These are phyloP conservation scores for Cochlearius cochlearius DNA, from an alignment of 2,113 vertebrate genomes.

Conservation along the genomic window DNA sequence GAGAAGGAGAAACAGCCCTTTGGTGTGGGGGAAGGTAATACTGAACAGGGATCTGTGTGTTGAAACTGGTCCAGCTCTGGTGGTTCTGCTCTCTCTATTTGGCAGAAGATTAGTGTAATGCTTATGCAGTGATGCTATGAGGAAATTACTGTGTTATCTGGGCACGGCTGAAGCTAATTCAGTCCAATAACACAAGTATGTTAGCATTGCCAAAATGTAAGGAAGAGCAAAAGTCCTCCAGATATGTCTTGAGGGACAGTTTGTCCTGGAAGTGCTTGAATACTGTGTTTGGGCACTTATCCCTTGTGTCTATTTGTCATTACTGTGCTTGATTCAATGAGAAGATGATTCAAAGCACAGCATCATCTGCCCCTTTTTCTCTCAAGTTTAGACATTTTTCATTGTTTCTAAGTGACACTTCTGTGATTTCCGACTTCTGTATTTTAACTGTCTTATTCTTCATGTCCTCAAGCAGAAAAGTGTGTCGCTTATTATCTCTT, in stretches of 20 bases:
- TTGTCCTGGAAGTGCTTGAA: not conserved
- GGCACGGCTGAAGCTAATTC: not conserved
- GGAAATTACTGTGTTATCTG: not conserved
- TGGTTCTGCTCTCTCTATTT: not conserved
- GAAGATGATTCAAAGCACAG: not conserved
- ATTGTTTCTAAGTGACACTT: not conserved
- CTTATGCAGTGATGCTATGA: not conserved
- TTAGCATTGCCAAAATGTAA: not conserved
- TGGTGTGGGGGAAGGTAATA: not conserved
- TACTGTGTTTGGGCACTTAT: not conserved
- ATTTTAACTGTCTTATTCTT: not conserved
- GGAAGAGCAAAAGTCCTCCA: not conserved
- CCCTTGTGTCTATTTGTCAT: not conserved
- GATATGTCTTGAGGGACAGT: not conserved
- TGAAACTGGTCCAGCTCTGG: not conserved
- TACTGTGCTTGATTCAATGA: not conserved
- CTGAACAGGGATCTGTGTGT: not conserved
- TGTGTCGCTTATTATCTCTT: fast-evolving
- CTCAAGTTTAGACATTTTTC: not conserved
- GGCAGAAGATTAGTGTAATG: not conserved
- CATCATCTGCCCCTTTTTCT: not conserved
- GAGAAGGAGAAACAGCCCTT: not conserved
- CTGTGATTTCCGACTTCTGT: not conserved
- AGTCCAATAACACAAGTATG: not conserved
- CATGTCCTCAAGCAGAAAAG: not conserved